Evolutionary conservation across 2,797 vertebrate species (phyloP).

Genomic region (Myripristis murdjan): DNA sequence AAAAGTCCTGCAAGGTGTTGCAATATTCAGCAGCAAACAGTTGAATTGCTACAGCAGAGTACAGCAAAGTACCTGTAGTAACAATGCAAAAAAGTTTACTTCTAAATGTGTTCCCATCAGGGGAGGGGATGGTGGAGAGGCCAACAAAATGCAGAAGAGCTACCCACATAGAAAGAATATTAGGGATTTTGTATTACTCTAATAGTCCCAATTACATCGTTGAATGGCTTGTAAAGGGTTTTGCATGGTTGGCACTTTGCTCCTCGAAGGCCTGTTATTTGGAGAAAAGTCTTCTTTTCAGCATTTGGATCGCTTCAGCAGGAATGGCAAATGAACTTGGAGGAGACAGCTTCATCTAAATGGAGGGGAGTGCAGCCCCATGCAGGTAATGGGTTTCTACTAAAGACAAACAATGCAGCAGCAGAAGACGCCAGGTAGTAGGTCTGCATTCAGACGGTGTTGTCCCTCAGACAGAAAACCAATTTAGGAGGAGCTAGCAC

Average conservation of each 20-base stretch:
- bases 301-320: slow-evolving; percentile 15
- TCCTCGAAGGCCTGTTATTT: slow-evolving; percentile 18
- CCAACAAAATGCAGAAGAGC: background rate
- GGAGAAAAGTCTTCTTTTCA: slow-evolving; percentile 29
- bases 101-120: slow-evolving; percentile 13
- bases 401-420: slow-evolving; percentile 46
- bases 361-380: background rate
- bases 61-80: no score
- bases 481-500: slow-evolving; percentile 24
- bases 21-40: no score
- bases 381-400: slow-evolving; percentile 41
- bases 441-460: slow-evolving; percentile 54
- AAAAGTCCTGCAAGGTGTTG: no score
- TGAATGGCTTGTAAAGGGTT: background rate
- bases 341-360: slow-evolving; percentile 20
- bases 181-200: background rate
- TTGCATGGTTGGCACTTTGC: slow-evolving; percentile 2
- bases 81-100: no score
- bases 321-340: slow-evolving; percentile 6
- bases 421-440: slow-evolving; percentile 4
- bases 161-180: no score
- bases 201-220: background rate
- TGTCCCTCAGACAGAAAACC: slow-evolving; percentile 59
- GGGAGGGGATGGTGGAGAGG: background rate
- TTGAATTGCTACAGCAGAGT: no score